Conservation (phyloP, 2,797 vertebrate species). For the Myotis planiceps region DNA sequence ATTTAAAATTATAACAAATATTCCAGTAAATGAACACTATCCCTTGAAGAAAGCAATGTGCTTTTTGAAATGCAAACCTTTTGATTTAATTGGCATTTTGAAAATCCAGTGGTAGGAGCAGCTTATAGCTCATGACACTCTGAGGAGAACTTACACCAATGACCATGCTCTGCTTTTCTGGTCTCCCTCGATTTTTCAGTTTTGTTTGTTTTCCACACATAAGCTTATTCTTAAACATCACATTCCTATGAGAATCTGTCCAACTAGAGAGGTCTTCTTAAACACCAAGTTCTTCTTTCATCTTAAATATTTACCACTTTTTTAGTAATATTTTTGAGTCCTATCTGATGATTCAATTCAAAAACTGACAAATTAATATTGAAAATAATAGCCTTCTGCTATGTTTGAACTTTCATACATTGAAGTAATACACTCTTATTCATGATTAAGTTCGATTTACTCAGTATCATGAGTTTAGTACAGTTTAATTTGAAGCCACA, state of each 20-base stretch:
- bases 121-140: background rate
- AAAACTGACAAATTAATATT: background rate
- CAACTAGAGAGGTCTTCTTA: background rate
- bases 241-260: background rate
- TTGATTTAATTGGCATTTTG: background rate
- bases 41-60: background rate
- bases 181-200: background rate
- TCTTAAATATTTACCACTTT: background rate
- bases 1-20: background rate
- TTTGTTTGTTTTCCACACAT: background rate
- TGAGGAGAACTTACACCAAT: background rate
- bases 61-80: background rate
- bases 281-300: background rate
- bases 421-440: background rate
- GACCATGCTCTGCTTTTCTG: background rate
- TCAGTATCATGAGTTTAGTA: background rate
- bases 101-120: background rate
- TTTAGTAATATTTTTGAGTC: background rate
- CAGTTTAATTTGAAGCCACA: background rate
- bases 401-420: background rate
- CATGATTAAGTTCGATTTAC: background rate
- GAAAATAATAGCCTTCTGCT: background rate
- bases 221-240: background rate
- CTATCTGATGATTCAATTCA: background rate
- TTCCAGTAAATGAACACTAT: background rate